These are phyloP conservation scores for Trisateles emortualis DNA, from an alignment of 2,888 invertebrate genomes.

Conservation along the genomic window DNA sequence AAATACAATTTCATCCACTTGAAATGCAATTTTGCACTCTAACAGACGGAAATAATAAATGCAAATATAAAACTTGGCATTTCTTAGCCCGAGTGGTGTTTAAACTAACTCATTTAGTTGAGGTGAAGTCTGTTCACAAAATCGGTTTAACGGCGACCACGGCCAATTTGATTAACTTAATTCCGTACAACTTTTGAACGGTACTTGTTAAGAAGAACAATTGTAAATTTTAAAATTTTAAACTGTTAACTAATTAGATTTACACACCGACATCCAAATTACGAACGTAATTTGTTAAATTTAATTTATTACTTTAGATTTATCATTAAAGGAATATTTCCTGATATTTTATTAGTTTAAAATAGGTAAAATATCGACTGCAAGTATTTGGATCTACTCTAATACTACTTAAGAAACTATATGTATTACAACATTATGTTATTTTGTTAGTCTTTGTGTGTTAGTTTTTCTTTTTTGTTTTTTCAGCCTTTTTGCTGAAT, in stretches of 20 bases:
- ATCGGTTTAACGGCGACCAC: slow-evolving; percentile 77
- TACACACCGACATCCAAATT: slow-evolving; percentile 48
- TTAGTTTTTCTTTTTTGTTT: too few relatives aligned
- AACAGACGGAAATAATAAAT: slow-evolving; percentile 54
- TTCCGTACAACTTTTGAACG: slow-evolving; percentile 78
- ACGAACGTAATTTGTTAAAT: slow-evolving; percentile 43
- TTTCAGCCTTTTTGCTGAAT: too few relatives aligned
- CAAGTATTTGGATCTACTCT: too few relatives aligned
- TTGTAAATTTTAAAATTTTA: slow-evolving; percentile 59
- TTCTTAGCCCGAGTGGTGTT: slow-evolving; percentile 67
- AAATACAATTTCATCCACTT: not conserved
- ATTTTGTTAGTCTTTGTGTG: too few relatives aligned
- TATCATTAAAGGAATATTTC: not conserved
- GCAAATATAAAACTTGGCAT: slow-evolving; percentile 70
- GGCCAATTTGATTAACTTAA: slow-evolving; percentile 78
- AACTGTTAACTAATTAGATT: slow-evolving; percentile 45
- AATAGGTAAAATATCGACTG: too few relatives aligned
- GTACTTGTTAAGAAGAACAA: slow-evolving; percentile 68
- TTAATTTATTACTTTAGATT: slow-evolving; percentile 10
- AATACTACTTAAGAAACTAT: too few relatives aligned
- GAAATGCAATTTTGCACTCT: slow-evolving; percentile 16
- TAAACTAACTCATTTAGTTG: slow-evolving; percentile 71
- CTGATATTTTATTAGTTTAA: not conserved
- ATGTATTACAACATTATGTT: too few relatives aligned
- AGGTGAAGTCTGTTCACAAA: slow-evolving; percentile 74